Percentiles rank a stretch among this genome's conserved stretches.
phyloP scores from a whole-genome alignment of 2,888 invertebrate species.

The Drosophila falleni region DNA sequence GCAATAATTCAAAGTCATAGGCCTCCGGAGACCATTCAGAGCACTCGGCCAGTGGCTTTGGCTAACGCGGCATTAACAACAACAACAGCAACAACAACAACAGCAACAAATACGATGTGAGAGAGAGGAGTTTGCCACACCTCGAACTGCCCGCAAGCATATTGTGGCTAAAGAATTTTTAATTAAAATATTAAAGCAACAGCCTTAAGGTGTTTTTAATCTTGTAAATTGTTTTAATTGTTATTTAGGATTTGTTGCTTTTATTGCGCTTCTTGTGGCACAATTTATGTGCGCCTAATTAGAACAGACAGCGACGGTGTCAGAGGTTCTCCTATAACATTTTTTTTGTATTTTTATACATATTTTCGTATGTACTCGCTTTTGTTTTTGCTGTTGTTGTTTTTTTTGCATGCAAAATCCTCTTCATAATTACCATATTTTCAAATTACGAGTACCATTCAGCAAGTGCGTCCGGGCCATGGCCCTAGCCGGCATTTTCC shows the following conservation, averaged over 20 bases:
- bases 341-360: constrained; percentile 2
- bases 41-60: constrained; percentile 51
- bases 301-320: constrained; percentile 70
- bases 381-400: not conserved
- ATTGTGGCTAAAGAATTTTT: constrained; percentile 75
- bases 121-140: constrained; percentile 6
- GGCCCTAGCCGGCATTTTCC: constrained; percentile 44
- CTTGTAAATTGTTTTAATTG: constrained; percentile 81
- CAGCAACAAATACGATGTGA: not conserved
- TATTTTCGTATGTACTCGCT: constrained; percentile 5
- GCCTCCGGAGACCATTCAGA: constrained; percentile 78
- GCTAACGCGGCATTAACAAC: constrained; percentile 30
- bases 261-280: constrained; percentile 48
- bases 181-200: constrained; percentile 80
- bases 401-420: constrained; percentile 29
- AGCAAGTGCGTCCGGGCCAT: constrained; percentile 59
- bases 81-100: constrained; percentile 13
- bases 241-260: constrained; percentile 76
- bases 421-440: constrained; percentile 81
- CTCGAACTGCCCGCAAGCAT: constrained; percentile 39
- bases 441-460: constrained; percentile 73
- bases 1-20: constrained; percentile 83
- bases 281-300: constrained; percentile 78
- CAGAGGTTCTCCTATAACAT: constrained; percentile 29
- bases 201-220: constrained; percentile 80